Base-by-base conservation (phyloP, 2,113 vertebrate genomes). In the Brienomyrus longianalis region DNA sequence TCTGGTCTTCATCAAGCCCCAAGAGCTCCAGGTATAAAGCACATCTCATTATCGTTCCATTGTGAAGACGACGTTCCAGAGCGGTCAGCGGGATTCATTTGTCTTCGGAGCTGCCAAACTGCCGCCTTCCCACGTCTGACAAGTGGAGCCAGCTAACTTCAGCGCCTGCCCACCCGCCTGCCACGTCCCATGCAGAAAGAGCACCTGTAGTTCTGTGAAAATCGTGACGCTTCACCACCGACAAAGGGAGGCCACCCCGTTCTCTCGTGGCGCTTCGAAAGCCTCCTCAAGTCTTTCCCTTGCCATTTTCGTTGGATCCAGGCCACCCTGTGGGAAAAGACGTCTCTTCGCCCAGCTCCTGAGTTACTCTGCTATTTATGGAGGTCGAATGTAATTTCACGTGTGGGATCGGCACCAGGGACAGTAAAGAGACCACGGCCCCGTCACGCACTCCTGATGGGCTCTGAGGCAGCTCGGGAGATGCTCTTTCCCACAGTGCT, bases 401-500 rank as follows among this genome's bases (percentile, higher is more conserved):
- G 89, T 86, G 83, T 86, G 83, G 47, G 54, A 56, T 62, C 89
- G 66, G 70, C 31, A 52, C 19, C 23, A 43, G 35, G 77, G 54
- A 86, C 21, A 85, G 89, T 23, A 51, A 51, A 62, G 35, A 84
- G 80, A 9, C 17, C 74, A 19, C 21, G 88, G 88, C 50, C 50
- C 17, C 17, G 1, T 83, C 19, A 15, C 7, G 31, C 35, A 15
- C 50, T 83, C 70, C 74, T 89, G 51, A 89, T 51, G 51, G 74
- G 51, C 89, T 86, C 52, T 8, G 23, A 70, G 7, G 52, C 52
- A 85, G 89, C 80, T 85, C 13, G 10, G 27, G 52, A 89, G 89
- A 56, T 27, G 56, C 43, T 56, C 83, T 90, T 90, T 90, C 89
- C 89, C 89, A 90, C 89, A 90, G 89, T 70, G 83, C 83, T 50